Evolutionary conservation across 2,888 invertebrate species (phyloP), one percentile per base, ranked within the genome.

Genomic region (Xylota sylvarum): DNA sequence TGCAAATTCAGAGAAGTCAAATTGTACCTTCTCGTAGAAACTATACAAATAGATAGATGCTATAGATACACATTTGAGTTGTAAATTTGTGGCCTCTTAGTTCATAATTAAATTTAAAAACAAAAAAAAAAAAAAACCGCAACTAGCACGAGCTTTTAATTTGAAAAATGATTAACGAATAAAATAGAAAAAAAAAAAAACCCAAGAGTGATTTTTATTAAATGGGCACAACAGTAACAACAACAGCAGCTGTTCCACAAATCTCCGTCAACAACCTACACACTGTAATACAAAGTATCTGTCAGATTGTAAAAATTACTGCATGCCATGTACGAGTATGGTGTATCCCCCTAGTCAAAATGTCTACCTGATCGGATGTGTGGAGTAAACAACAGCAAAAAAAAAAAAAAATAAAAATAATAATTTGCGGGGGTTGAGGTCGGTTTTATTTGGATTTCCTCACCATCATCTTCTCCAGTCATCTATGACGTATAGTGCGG

Each of bases 321-420:
- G 48, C 40, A 62, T 30, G 30, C 50, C 50, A n/a, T 52, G 46
- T 32, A 5, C 17, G n/a, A n/a, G 12, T 35, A 32, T 17, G 27
- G 40, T 17, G 52, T 65, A 60, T 52, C 14, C 35, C 37, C 56
- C 56, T 50, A 85, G 85, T 76, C 85, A 60, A 70, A 81, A 43
- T 76, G 85, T 85, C 85, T 85, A 85, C 85, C 85, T 76, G 84
- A 65, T 72, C 82, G 74, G 74, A 65, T 80, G 76, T 85, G 70
- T 52, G 55, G 55, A 64, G 40, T 72, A 77, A 19, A 37, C 37
- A 46, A 56, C n/a, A n/a, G n/a, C n/a, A n/a, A n/a, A n/a, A n/a
- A n/a, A n/a, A n/a, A n/a, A n/a, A n/a, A n/a, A n/a, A n/a, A n/a
- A n/a, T n/a, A n/a, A n/a, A n/a, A n/a, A n/a, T n/a, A 46, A 60